Evolutionary conservation across 2,888 invertebrate genomes (phyloP).

Genomic region (Drosophila sordidula): DNA sequence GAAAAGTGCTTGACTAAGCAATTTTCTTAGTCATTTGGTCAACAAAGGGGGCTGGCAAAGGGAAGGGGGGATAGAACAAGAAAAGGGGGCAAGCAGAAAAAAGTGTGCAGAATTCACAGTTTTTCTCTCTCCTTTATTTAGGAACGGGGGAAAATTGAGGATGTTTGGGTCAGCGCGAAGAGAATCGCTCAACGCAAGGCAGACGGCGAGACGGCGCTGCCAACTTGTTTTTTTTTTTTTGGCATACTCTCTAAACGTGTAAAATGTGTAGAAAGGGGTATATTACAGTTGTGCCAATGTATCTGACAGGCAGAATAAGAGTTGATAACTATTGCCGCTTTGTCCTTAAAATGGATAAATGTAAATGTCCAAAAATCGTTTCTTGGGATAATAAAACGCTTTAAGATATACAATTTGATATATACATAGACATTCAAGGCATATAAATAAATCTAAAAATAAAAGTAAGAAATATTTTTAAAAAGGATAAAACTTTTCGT

Average conservation of each 20-base stretch:
- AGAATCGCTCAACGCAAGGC: constrained; percentile 15
- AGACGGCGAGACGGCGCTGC: constrained; percentile 16
- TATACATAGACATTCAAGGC: no score
- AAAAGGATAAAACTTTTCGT: no score
- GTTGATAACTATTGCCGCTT: no score
- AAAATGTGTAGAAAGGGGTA: no score
- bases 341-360: no score
- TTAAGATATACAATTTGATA: no score
- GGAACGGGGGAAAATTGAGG: not conserved
- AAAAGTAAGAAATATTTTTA: no score
- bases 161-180: constrained; percentile 11
- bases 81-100: not conserved
- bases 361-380: no score
- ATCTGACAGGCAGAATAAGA: no score
- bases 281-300: no score
- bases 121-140: constrained; percentile 16
- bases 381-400: no score
- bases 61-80: not conserved
- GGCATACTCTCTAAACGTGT: constrained; percentile 8
- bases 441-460: no score
- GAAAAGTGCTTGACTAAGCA: constrained; percentile 76
- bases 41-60: constrained; percentile 5
- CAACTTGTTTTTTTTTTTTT: constrained; percentile 22
- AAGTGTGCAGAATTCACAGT: constrained; percentile 34
- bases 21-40: constrained; percentile 77